Conservation (phyloP, 1,140 invertebrate species). For the Phthorimaea operculella region DNA sequence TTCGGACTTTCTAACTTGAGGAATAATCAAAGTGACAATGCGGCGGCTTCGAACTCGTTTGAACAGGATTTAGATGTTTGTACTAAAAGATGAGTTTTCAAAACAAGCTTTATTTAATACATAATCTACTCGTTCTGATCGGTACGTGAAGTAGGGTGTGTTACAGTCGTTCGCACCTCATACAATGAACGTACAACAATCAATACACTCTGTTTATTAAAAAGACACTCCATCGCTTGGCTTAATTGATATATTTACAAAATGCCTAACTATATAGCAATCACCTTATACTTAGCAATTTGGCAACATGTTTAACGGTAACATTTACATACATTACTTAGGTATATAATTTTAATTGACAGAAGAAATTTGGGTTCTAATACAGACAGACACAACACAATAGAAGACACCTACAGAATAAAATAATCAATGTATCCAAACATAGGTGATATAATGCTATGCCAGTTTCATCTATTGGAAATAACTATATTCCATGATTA, state of each 20-base stretch:
- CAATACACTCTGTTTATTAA: constrained; percentile 45
- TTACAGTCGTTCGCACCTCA: constrained; percentile 34
- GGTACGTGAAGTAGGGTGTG: constrained; percentile 39
- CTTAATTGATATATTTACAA: constrained; percentile 61
- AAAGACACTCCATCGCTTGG: constrained; percentile 49
- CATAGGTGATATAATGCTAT: too few species aligned
- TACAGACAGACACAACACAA: background rate
- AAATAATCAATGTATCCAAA: too few species aligned
- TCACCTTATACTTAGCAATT: constrained; percentile 54
- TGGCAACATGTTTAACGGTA: constrained; percentile 59
- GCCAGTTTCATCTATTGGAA: too few species aligned
- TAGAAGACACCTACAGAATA: too few species aligned
- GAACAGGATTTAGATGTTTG: constrained; percentile 5
- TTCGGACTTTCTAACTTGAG: background rate
- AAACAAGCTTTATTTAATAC: constrained; percentile 64
- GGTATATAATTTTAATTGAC: constrained; percentile 57
- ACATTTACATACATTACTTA: constrained; percentile 44
- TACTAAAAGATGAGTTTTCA: constrained; percentile 32
- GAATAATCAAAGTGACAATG: background rate
- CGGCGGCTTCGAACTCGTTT: background rate
- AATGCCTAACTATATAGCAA: constrained; percentile 46
- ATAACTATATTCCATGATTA: background rate
- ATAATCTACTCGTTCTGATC: constrained; percentile 47
- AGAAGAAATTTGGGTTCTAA: constrained; percentile 35
- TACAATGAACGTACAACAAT: constrained; percentile 35